Evolutionary conservation across 2,113 vertebrate genomes (phyloP).

Genomic region (Chaenogobius annularis): DNA sequence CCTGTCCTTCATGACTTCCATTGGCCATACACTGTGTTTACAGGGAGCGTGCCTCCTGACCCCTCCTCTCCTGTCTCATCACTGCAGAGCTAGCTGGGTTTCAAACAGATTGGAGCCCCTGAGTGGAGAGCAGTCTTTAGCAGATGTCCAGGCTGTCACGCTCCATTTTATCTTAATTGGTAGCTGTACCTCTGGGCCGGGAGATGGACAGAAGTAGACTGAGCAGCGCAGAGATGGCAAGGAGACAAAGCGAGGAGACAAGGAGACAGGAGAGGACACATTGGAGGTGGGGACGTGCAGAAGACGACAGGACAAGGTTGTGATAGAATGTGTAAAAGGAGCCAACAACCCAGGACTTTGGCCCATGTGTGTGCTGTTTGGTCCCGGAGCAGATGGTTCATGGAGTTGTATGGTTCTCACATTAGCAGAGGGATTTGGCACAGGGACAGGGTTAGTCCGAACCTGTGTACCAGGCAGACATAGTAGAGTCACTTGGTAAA

Average conservation of each 20-base stretch:
- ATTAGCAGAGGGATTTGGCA: conserved; percentile 39
- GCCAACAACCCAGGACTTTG: conserved; percentile 41
- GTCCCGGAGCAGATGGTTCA: conserved; percentile 57
- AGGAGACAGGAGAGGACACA: conserved; percentile 10
- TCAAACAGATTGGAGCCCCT: conserved; percentile 31
- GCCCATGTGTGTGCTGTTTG: conserved; percentile 27
- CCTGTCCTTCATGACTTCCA: background rate
- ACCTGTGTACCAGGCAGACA: background rate
- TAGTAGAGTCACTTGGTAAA: background rate
- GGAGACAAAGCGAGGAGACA: conserved; percentile 17
- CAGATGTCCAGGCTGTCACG: conserved; percentile 62
- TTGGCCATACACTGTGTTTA: background rate
- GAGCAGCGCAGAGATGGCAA: conserved; percentile 2
- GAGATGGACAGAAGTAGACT: conserved; percentile 12
- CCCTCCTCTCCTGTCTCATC: conserved; percentile 2
- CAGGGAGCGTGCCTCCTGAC: background rate
- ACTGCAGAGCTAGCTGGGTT: conserved; percentile 12
- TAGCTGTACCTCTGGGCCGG: conserved; percentile 42
- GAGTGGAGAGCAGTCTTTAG: conserved; percentile 48
- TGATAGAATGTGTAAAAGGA: background rate
- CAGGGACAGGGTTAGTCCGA: conserved; percentile 6
- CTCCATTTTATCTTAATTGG: conserved; percentile 63
- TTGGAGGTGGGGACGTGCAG: background rate
- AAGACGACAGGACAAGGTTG: background rate
- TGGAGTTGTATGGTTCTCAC: conserved; percentile 44